Evolutionary conservation across 2,797 vertebrate genomes (phyloP).

Genomic region (Balearica regulorum): DNA sequence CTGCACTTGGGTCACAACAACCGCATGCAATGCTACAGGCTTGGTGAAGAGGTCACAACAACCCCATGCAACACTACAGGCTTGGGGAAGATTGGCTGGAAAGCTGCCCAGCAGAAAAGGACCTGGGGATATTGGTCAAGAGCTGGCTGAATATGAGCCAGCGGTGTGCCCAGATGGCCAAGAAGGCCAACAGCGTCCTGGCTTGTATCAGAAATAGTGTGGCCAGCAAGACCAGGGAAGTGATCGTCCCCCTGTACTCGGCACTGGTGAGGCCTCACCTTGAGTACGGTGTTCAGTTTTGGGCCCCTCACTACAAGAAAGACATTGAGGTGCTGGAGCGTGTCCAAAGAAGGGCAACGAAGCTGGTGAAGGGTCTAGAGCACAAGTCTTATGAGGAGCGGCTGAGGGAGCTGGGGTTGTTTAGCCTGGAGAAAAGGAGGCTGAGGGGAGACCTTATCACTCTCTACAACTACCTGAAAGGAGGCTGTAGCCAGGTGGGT

Average conservation of each 20-base stretch:
- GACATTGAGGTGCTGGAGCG: neutral
- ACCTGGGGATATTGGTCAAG: fast-evolving
- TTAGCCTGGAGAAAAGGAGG: neutral
- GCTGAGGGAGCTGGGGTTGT: neutral
- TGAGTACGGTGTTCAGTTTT: neutral
- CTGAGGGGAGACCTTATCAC: neutral
- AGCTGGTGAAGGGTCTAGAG: neutral
- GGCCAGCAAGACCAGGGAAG: neutral
- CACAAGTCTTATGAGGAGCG: no score
- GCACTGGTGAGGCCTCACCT: neutral
- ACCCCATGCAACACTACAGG: no score
- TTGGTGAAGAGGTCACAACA: neutral
- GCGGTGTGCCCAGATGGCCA: neutral
- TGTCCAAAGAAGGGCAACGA: neutral
- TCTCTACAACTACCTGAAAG: no score
- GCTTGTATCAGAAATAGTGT: neutral
- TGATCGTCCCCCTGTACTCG: neutral
- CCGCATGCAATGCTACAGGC: no score
- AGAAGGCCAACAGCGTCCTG: neutral
- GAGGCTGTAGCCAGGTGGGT: no score
- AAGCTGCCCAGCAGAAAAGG: neutral
- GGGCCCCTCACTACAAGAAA: neutral
- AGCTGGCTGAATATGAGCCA: neutral
- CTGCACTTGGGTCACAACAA: neutral
- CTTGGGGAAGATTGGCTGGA: neutral